Conservation (phyloP, 2,888 invertebrate genomes). For the Drosophila villosipedis region DNA sequence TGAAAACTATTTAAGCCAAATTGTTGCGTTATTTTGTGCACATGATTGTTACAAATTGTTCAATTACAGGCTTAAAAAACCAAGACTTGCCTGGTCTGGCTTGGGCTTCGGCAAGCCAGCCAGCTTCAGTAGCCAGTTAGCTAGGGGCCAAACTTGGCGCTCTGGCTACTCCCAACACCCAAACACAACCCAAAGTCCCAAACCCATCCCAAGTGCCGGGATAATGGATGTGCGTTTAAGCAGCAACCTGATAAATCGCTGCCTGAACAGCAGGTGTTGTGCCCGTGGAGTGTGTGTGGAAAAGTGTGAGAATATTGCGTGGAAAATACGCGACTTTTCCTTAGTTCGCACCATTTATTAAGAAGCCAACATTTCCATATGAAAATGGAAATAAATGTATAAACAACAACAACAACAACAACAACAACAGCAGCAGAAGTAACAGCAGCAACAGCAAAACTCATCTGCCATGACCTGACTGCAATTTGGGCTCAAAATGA, state of each 20-base stretch:
- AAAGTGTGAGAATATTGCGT: conserved; percentile 63
- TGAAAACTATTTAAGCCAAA: conserved; percentile 80
- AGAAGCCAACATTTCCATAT: conserved; percentile 61
- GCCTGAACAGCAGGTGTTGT: conserved; percentile 73
- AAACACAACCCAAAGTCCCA: conserved; percentile 9
- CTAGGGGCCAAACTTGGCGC: conserved; percentile 36
- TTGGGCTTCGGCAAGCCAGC: conserved; percentile 1
- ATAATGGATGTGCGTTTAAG: conserved; percentile 80
- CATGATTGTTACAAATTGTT: conserved; percentile 82
- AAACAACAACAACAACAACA: conserved; percentile 39
- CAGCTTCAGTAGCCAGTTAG: conserved; percentile 50
- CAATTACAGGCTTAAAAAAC: conserved; percentile 75
- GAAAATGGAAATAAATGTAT: conserved; percentile 54
- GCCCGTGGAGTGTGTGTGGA: conserved; percentile 39
- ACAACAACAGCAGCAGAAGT: conserved; percentile 1
- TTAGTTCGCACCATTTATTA: conserved; percentile 71
- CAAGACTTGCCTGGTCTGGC: not conserved
- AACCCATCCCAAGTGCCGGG: conserved; percentile 29
- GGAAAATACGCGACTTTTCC: conserved; percentile 44
- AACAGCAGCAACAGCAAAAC: conserved; percentile 38
- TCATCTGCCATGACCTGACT: conserved; percentile 72
- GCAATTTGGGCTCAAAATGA: conserved; percentile 54
- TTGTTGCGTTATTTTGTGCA: conserved; percentile 77
- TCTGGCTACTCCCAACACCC: conserved; percentile 18
- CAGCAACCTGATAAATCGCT: conserved; percentile 74